Evolutionary conservation across 1,140 invertebrate species (phyloP), one percentile per base, ranked within the genome.

Genomic region (Drosophila arizonae): DNA sequence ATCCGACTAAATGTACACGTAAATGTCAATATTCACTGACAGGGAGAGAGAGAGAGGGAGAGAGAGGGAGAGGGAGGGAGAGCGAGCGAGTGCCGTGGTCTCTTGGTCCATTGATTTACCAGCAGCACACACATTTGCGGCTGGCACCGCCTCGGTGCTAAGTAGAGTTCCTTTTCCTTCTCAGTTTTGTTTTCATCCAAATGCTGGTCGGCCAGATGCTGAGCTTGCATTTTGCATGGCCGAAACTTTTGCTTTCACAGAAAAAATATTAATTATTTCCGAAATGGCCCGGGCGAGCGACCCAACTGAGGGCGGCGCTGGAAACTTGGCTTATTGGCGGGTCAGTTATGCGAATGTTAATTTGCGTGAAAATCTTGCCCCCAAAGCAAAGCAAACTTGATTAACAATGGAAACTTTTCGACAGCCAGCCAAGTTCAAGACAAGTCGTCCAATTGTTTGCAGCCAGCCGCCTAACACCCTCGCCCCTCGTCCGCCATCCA

Each of bases 371-470:
- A 82, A 68, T 84, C 72, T 79, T 79, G 33, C 51, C 62, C 68
- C 76, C 51, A 51, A 68, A 84, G 80, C 51, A 51, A 68, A 84
- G 80, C 76, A 64, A 72, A 79, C 81, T 82, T 84, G 67, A 79
- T 84, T 72, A 84, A 82, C 80, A 84, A 82, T 84, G 33, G 28
- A 79, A 84, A 84, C 15, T 82, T 82, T 72, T 46, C 36, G 21
- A 66, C 64, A 76, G 33, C 45, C 58, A 52, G 70, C 79, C 57
- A 77, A 73, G 64, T 58, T 64, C 63, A 68, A 76, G 62, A 72
- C 46, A 84, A 82, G 76, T 82, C 79, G 60, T 64, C 61, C 79
- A 76, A 82, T 82, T 82, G 79, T 72, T 82, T 79, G 67, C 65
- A 54, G 50, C 60, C 71, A 72, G 3, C 36, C 33, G 33, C 2